Evolutionary conservation across 1,140 invertebrate species (phyloP).

Genomic region (Dermatophagoides farinae): DNA sequence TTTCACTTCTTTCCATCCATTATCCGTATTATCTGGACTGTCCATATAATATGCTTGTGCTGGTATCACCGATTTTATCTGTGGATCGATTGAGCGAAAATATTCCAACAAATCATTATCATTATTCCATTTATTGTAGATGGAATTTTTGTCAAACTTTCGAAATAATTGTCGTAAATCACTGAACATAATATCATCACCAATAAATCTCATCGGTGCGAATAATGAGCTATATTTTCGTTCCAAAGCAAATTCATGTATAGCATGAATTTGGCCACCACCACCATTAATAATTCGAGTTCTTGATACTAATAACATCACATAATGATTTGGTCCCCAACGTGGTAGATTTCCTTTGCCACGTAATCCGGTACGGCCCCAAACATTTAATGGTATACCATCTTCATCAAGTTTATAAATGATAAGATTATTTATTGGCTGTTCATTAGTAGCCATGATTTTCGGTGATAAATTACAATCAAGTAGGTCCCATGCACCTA

Average conservation of each 20-base stretch:
- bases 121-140: not conserved
- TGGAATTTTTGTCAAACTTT: not conserved
- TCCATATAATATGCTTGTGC: constrained; percentile 29
- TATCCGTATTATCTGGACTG: constrained; percentile 35
- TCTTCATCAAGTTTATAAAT: constrained; percentile 20
- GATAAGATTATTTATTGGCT: not conserved
- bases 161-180: constrained; percentile 15
- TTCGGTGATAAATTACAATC: no score
- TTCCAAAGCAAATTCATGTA: constrained; percentile 18
- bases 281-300: constrained; percentile 16
- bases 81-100: not conserved
- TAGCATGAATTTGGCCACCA: constrained; percentile 11
- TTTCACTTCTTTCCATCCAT: constrained; percentile 34
- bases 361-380: constrained; percentile 29
- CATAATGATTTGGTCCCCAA: constrained; percentile 32
- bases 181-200: constrained; percentile 17
- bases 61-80: not conserved
- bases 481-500: not conserved
- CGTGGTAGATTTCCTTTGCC: constrained; percentile 27
- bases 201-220: constrained; percentile 19
- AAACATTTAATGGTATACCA: constrained; percentile 25
- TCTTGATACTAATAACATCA: constrained; percentile 27
- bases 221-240: constrained; percentile 15
- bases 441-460: no score
- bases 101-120: not conserved